Evolutionary conservation across 2,113 vertebrate genomes (phyloP).

Genomic region (Gymnarchus niloticus): DNA sequence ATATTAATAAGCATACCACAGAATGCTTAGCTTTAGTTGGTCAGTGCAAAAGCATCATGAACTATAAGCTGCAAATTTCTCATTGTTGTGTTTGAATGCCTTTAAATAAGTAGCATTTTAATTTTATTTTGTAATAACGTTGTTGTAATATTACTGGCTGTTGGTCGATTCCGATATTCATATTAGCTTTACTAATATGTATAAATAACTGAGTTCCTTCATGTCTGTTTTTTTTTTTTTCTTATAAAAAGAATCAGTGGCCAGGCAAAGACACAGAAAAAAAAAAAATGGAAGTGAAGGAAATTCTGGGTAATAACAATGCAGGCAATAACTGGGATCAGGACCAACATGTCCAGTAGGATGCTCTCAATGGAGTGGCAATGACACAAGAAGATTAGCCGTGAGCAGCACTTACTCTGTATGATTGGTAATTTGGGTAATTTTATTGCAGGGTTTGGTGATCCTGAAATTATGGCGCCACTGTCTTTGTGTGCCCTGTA

Average conservation of each 20-base stretch:
- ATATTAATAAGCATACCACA: slow-evolving; percentile 56
- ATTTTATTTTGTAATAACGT: background rate
- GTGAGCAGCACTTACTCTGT: slow-evolving; percentile 60
- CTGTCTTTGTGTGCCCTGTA: slow-evolving; percentile 64
- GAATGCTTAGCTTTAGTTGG: slow-evolving; percentile 64
- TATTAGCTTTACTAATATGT: background rate
- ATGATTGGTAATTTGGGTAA: slow-evolving; percentile 68
- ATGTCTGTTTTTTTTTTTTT: background rate
- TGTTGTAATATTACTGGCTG: background rate
- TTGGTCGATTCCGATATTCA: background rate
- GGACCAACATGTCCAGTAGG: slow-evolving; percentile 26
- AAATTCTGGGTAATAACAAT: slow-evolving; percentile 34
- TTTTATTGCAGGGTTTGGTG: slow-evolving; percentile 66
- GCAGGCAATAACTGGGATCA: slow-evolving; percentile 34
- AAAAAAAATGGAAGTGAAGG: slow-evolving; percentile 28
- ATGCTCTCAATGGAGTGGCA: slow-evolving; percentile 37
- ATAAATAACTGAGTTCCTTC: background rate
- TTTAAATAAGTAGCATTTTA: background rate
- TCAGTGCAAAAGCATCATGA: slow-evolving; percentile 49
- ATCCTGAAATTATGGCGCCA: slow-evolving; percentile 64
- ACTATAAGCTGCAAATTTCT: slow-evolving; percentile 48
- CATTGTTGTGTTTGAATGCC: too few species aligned
- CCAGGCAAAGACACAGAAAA: slow-evolving; percentile 22
- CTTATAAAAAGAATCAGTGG: background rate
- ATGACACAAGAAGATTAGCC: slow-evolving; percentile 57